Conservation (phyloP, 2,888 invertebrate genomes). For the Nesidiocoris tenuis region DNA sequence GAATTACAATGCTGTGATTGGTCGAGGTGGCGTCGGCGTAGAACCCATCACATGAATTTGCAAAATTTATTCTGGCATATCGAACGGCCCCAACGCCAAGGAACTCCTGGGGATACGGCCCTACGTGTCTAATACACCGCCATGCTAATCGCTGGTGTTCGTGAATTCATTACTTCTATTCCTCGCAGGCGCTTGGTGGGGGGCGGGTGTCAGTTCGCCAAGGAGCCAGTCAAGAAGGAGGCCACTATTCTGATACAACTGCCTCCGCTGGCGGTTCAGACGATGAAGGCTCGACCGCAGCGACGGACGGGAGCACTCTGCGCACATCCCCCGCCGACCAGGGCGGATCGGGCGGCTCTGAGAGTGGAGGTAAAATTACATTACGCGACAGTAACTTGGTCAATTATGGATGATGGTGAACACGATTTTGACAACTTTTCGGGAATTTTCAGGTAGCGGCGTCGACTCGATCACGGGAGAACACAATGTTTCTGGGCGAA, state of each 20-base stretch:
- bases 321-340: conserved; percentile 82
- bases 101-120: no score
- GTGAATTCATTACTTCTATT: no score
- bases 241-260: conserved; percentile 76
- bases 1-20: no score
- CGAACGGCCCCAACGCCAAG: no score
- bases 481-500: conserved; percentile 82
- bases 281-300: conserved; percentile 92
- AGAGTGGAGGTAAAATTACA: conserved; percentile 81
- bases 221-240: conserved; percentile 56
- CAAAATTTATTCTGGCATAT: no score
- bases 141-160: no score
- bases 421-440: not conserved
- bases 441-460: conserved; percentile 69
- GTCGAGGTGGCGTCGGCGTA: no score
- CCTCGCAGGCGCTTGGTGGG: conserved; percentile 45
- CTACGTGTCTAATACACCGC: no score
- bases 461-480: conserved; percentile 89
- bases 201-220: conserved; percentile 43
- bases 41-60: no score
- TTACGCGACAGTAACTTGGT: no score
- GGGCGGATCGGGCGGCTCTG: conserved; percentile 63
- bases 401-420: conserved; percentile 57
- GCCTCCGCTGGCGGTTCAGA: conserved; percentile 88
- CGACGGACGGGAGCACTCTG: conserved; percentile 89